Conservation (phyloP, 1,140 invertebrate genomes). For the Plodia interpunctella region DNA sequence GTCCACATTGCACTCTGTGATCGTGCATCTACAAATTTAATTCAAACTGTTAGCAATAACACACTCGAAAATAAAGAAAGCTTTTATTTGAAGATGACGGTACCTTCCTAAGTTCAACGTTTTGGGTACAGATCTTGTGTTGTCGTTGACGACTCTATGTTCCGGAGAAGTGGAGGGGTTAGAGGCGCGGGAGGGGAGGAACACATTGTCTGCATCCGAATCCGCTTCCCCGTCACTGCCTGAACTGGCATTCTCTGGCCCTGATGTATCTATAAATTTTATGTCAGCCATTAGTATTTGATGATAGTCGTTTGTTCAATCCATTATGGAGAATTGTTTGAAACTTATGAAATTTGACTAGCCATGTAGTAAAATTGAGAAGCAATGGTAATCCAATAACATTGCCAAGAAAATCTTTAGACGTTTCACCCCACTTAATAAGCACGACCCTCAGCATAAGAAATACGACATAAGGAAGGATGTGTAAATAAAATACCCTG, state of each 20-base stretch:
- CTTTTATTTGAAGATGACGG: too few relatives aligned
- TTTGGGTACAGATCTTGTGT: slow-evolving; percentile 58
- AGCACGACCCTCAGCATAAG: too few relatives aligned
- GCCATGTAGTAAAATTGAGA: too few relatives aligned
- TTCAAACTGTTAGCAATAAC: background rate
- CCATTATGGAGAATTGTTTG: background rate
- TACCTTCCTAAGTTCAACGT: slow-evolving; percentile 71
- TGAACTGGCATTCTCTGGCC: slow-evolving; percentile 68
- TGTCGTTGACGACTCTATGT: slow-evolving; percentile 26
- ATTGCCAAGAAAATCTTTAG: too few relatives aligned
- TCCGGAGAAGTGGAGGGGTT: slow-evolving; percentile 38
- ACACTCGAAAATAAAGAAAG: too few relatives aligned
- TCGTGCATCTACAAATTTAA: slow-evolving; percentile 56
- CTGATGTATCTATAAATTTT: slow-evolving; percentile 61
- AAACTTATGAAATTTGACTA: background rate
- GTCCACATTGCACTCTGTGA: slow-evolving; percentile 84
- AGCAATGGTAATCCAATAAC: too few relatives aligned
- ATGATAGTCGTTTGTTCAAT: background rate
- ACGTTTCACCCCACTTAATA: too few relatives aligned
- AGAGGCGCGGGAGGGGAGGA: slow-evolving; percentile 61
- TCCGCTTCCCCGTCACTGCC: slow-evolving; percentile 72
- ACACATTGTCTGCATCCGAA: slow-evolving; percentile 73
- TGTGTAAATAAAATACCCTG: too few relatives aligned
- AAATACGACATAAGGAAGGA: too few relatives aligned
- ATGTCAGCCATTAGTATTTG: background rate